Conservation (phyloP, 1,140 invertebrate genomes). For the Stenopsyche tienmushanensis region DNA sequence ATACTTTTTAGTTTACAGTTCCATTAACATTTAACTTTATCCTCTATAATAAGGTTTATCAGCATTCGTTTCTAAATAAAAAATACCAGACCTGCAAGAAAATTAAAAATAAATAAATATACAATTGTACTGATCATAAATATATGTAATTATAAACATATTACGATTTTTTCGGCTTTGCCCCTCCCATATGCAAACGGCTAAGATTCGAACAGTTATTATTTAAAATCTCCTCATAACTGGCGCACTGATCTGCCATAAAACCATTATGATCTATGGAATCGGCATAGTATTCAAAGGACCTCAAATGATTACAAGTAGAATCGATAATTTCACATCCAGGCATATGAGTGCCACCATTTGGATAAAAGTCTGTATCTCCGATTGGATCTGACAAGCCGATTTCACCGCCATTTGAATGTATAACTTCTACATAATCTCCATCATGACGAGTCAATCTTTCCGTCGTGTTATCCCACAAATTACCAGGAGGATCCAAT, state of each 20-base stretch:
- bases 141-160: background rate
- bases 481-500: slow-evolving; percentile 54
- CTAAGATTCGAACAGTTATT: slow-evolving; percentile 43
- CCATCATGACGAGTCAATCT: slow-evolving; percentile 54
- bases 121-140: background rate
- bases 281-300: slow-evolving; percentile 57
- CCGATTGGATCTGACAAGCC: slow-evolving; percentile 58
- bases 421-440: slow-evolving; percentile 63
- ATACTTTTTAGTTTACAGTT: too few relatives aligned
- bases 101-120: background rate
- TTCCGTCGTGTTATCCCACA: slow-evolving; percentile 42
- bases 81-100: slow-evolving; percentile 3
- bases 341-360: slow-evolving; percentile 62
- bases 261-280: slow-evolving; percentile 54
- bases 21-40: too few relatives aligned
- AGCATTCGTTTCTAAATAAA: background rate
- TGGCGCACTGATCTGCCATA: slow-evolving; percentile 46
- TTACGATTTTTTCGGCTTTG: slow-evolving; percentile 17
- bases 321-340: slow-evolving; percentile 57
- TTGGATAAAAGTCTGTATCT: slow-evolving; percentile 64
- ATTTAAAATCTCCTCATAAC: slow-evolving; percentile 42
- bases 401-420: slow-evolving; percentile 61
- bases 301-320: slow-evolving; percentile 54
- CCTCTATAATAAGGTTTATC: slow-evolving; percentile 10
- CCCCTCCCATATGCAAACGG: slow-evolving; percentile 46